Percentiles rank a stretch among this genome's conserved stretches.
Conservation (phyloP, 2,888 invertebrate genomes). For the Phengaris arion region DNA sequence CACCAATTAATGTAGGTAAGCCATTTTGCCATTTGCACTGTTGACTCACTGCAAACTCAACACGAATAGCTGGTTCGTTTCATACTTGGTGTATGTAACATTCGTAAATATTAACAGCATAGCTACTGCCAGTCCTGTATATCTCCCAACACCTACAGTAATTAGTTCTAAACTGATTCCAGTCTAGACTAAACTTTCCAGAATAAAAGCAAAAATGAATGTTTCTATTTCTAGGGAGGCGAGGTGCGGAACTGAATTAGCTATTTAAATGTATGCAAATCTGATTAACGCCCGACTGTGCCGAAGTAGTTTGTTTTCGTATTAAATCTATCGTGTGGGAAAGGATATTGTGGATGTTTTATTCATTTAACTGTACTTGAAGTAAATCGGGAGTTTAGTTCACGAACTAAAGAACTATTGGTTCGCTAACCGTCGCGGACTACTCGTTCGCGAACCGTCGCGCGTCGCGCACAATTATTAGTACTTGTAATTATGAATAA, state of each 20-base stretch:
- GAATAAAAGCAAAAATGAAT: slow-evolving; percentile 26
- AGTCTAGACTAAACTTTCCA: background rate
- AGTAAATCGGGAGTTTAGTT: background rate
- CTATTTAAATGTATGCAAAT: slow-evolving; percentile 69
- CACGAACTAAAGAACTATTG: background rate
- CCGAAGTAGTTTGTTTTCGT: slow-evolving; percentile 37
- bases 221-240: slow-evolving; percentile 30
- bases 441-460: background rate
- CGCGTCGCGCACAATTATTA: too few species aligned
- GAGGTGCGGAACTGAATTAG: slow-evolving; percentile 38
- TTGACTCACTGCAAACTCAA: too few species aligned
- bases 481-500: too few species aligned
- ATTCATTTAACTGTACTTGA: slow-evolving; percentile 1
- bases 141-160: slow-evolving; percentile 9
- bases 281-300: slow-evolving; percentile 55
- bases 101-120: too few species aligned
- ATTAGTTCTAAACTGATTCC: slow-evolving; percentile 16
- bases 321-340: slow-evolving; percentile 29
- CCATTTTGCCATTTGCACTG: too few species aligned
- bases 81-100: too few species aligned
- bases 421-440: background rate
- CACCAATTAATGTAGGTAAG: too few species aligned
- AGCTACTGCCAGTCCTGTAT: background rate
- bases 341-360: slow-evolving; percentile 20
- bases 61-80: too few species aligned